Conservation (phyloP, 1,140 invertebrate genomes). For the Drosophila sulfurigaster region DNA sequence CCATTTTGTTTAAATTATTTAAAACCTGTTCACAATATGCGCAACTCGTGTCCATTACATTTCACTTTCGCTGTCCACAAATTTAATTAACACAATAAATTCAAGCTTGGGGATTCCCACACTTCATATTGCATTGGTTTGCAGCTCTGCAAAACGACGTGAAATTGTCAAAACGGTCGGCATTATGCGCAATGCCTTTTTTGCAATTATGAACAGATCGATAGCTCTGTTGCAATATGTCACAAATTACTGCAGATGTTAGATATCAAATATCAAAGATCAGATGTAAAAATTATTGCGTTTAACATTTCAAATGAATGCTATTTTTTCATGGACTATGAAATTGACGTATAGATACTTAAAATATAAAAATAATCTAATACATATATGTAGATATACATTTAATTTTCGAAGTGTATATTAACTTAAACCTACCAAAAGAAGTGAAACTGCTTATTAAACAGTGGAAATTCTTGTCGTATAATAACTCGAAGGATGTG, state of each 20-base stretch:
- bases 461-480: neutral
- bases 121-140: neutral
- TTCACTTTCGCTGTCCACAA: conserved; percentile 68
- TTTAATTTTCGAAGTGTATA: neutral
- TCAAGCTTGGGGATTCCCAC: conserved; percentile 7
- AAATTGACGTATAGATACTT: no score
- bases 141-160: neutral
- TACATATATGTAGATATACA: no score
- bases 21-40: conserved; percentile 63
- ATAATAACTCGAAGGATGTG: neutral
- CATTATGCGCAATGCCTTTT: neutral
- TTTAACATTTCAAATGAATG: neutral
- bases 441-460: neutral
- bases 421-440: conserved; percentile 9
- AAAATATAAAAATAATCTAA: no score
- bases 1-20: conserved; percentile 56
- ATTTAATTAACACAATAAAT: conserved; percentile 77
- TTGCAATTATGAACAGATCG: neutral
- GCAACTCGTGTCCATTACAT: conserved; percentile 67
- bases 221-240: no score
- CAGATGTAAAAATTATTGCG: neutral
- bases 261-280: neutral
- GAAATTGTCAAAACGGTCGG: neutral
- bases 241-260: no score
- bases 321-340: no score